Evolutionary conservation across 1,140 invertebrate species (phyloP), one percentile per base, ranked within the genome.

Genomic region (Drosophila aff.): DNA sequence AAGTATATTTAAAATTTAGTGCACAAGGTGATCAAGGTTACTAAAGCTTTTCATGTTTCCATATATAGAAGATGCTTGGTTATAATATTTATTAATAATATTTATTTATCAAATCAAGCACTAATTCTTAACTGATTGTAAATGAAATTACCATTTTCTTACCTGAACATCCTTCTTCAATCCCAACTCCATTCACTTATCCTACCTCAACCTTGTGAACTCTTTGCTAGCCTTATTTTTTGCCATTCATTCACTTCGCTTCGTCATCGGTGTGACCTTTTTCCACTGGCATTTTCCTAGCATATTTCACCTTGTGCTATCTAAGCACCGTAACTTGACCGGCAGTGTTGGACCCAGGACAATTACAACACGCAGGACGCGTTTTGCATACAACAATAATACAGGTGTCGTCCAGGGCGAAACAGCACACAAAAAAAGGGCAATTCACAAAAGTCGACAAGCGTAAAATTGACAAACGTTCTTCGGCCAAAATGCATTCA

Each of bases 391-490:
- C 62, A 65, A 66, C 62, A 79, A 67, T 61, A 71, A 57, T 47
- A 65, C 57, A 66, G 57, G 73, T 44, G 58, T 64, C 28, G 49
- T 31, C 57, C 33, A 0, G 26, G 26, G 9, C 40, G 18, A 31
- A 43, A 52, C 63, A 60, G 2, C 46, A 50, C 41, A 43, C 23
- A n/a, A 52, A 81, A 89, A 89, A 84, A 76, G 75, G 62, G 55
- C 85, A 90, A 76, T 73, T 85, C 85, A 90, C 44, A 85, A 69
- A 57, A 79, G 75, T 89, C 67, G 85, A 89, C 85, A 89, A 74
- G 85, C 85, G 85, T 76, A 89, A 85, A 89, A 89, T 89, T 89
- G 85, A 89, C 85, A 89, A 89, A 90, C 86, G 81, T 81, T 90
- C 69, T 79, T 65, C 33, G 71, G 23, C 57, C 63, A 81, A 81